Evolutionary conservation across 37 sponge, comb jelly and placozoan genomes (phyloP), one percentile per base, ranked within the genome.

Genomic region (Chondrilla cf. caribensis): DNA sequence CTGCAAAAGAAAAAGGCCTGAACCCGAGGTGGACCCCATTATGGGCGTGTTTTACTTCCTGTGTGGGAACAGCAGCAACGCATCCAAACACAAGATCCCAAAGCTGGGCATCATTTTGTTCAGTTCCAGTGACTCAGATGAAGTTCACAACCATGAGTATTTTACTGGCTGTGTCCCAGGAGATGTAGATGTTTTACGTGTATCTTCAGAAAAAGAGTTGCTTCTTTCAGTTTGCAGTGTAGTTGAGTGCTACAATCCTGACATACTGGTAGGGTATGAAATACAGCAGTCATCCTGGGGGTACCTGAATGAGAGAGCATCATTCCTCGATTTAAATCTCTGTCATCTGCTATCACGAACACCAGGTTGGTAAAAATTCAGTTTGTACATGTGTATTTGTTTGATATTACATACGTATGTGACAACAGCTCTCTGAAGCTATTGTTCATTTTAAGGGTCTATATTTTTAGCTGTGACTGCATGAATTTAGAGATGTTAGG

Each of bases 251-350:
- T 65, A 14, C 38, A 92, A 98, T 83, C 96, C 96, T n/a, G 99
- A 98, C 44, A 81, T 98, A 41, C 81, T 95, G 57, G 58, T 95
- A 73, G 99, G 99, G 1, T 98, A 87, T 84, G 94, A 98, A 59
- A 79, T 91, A 0, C 68, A 93, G 60, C 89, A 65, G 80, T 47
- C 58, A 25, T 98, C 99, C n/a, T 95, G 96, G 91, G 99, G 99
- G 17, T 98, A 98, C 64, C 83, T 93, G 38, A 76, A 89, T 54
- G 90, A 93, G 25, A 82, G 99, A 82, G 99, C 92, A 25, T 75
- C 85, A 40, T 39, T 35, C 47, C 83, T 97, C 5, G 77, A 89
- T 26, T 60, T 92, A 41, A 87, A 91, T 44, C 80, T 97, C 37
- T 51, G 64, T 47, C 80, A 86, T 64, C 66, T 83, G 58, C 80